phyloP scores from a whole-genome alignment of 2,113 vertebrate species.

The Catharus minimus region DNA sequence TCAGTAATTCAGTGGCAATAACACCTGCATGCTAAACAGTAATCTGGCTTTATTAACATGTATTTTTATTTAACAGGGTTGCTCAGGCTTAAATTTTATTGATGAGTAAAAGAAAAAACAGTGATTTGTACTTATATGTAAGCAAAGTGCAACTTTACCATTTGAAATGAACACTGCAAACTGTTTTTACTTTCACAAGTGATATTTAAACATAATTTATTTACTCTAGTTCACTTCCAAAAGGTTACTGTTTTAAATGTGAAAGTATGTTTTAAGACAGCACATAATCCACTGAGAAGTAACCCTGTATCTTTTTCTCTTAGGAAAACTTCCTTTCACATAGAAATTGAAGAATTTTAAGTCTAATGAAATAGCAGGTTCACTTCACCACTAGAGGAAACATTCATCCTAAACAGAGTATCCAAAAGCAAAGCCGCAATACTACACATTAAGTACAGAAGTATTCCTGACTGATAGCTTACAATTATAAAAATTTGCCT shows the following conservation, averaged over 20 bases:
- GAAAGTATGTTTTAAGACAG: neutral
- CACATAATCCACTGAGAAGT: neutral
- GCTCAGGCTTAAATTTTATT: neutral
- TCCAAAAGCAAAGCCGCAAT: neutral
- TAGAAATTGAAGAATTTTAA: neutral
- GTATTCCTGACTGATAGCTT: neutral
- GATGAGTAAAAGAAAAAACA: neutral
- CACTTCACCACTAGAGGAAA: neutral
- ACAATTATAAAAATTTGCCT: neutral
- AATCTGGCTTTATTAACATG: neutral
- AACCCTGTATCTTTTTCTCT: neutral
- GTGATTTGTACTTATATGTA: neutral
- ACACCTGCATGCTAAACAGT: neutral
- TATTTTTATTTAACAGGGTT: neutral
- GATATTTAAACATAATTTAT: neutral
- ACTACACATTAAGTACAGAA: neutral
- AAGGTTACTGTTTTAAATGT: neutral
- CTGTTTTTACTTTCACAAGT: neutral
- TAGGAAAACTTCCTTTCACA: neutral
- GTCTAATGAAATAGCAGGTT: neutral
- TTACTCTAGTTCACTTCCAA: neutral
- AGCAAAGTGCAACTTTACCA: neutral
- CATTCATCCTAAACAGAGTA: neutral
- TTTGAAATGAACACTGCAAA: neutral
- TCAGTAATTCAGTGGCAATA: neutral